Conservation (phyloP, 2,797 vertebrate genomes). For the Cryptoprocta ferox region DNA sequence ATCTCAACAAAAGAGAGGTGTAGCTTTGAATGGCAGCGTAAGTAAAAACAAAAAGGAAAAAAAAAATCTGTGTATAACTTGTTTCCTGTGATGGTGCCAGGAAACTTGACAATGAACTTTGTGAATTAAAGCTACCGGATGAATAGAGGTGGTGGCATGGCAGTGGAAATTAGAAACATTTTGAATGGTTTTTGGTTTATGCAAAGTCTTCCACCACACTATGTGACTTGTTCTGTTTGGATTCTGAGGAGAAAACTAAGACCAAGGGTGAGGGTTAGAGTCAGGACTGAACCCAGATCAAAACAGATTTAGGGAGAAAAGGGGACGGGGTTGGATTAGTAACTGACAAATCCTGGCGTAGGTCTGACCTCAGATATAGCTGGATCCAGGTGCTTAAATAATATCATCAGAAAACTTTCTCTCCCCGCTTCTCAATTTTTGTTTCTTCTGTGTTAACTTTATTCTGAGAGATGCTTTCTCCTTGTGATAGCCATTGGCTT, state of each 20-base stretch:
- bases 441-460: background rate
- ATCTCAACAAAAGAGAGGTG: background rate
- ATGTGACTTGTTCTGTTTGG: background rate
- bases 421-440: background rate
- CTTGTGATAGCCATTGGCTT: background rate
- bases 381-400: background rate
- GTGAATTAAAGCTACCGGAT: slow-evolving; percentile 56
- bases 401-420: background rate
- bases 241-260: slow-evolving; percentile 5
- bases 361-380: background rate
- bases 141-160: background rate
- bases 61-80: background rate
- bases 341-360: background rate
- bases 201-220: background rate
- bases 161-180: background rate
- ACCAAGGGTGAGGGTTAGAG: background rate
- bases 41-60: slow-evolving; percentile 28
- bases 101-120: slow-evolving; percentile 56
- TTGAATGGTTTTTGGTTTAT: background rate
- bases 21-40: background rate
- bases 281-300: background rate
- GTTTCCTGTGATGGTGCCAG: slow-evolving; percentile 63
- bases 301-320: background rate
- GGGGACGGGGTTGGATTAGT: background rate
- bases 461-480: background rate